These are phyloP conservation scores for Brachyptera risi DNA, from an alignment of 2,888 invertebrate species.

Conservation along the genomic window DNA sequence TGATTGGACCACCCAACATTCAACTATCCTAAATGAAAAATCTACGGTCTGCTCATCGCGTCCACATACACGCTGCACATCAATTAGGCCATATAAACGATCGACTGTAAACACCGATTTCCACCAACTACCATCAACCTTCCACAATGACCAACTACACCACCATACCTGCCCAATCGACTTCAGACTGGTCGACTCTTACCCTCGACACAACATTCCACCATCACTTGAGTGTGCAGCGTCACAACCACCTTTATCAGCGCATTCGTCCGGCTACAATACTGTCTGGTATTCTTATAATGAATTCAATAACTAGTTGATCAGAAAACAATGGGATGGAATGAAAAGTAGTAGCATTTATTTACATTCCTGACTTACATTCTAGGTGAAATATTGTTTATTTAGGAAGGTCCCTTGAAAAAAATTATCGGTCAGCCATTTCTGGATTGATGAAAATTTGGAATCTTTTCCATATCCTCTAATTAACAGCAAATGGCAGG, in stretches of 20 bases:
- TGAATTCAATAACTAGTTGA: slow-evolving; percentile 28
- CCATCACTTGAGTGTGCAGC: slow-evolving; percentile 28
- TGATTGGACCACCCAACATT: slow-evolving; percentile 31
- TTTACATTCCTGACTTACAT: too few relatives aligned
- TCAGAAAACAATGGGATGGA: background rate
- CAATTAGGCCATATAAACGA: slow-evolving; percentile 31
- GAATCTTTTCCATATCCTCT: background rate
- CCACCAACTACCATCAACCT: slow-evolving; percentile 29
- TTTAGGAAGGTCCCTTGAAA: too few relatives aligned
- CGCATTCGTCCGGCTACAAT: slow-evolving; percentile 27
- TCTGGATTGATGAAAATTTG: slow-evolving; percentile 3
- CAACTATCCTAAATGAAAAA: slow-evolving; percentile 33
- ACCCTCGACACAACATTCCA: slow-evolving; percentile 32
- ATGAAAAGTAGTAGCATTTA: background rate
- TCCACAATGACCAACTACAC: slow-evolving; percentile 27
- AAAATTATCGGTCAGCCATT: background rate
- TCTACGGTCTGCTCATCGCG: slow-evolving; percentile 32
- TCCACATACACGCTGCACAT: slow-evolving; percentile 29
- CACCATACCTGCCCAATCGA: slow-evolving; percentile 30
- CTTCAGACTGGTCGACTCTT: slow-evolving; percentile 24
- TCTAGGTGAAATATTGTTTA: too few relatives aligned
- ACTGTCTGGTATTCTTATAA: slow-evolving; percentile 33
- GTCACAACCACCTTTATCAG: slow-evolving; percentile 32
- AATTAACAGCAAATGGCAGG: background rate
- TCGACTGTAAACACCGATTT: slow-evolving; percentile 25